Evolutionary conservation across 2,888 invertebrate genomes (phyloP), one percentile per base, ranked within the genome.

Genomic region (Cheilosia pagana): DNA sequence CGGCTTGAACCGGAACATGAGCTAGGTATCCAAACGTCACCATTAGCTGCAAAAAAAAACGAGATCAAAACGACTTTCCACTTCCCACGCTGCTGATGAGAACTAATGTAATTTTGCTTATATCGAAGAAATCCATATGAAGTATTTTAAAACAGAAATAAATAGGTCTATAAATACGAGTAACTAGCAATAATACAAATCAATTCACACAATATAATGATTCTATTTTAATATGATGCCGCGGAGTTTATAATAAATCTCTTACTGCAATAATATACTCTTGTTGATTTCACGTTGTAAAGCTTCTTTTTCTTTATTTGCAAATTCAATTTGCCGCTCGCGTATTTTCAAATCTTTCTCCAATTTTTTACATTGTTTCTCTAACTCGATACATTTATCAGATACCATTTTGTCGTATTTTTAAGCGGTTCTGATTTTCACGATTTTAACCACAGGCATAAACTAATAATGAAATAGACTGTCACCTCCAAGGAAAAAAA

Each of bases 241-340:
- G 0, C 19, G n/a, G 1, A 3, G 7, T 43, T 21, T 19, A 19
- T 19, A 28, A 14, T 10, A 63, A 57, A 57, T 10, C n/a, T 3
- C 72, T 63, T 81, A 90, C 90, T 90, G 95, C 57, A 97, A 95
- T 57, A 97, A 93, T 65, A 97, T 94, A 60, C 95, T 95, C 92
- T 97, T 97, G 87, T 96, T 96, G 86, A 96, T 95, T 89, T 98
- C 98, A 63, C 95, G 93, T 89, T 97, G 96, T 57, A 96, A 90
- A 87, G 95, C 95, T 87, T 98, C 97, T 88, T 96, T 97, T 89
- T 98, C 97, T 87, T 95, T 94, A 55, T 94, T 92, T 21, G 95
- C 90, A 83, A 94, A 89, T 21, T 93, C 92, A 78, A 94, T 92
- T 70, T 94, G 93, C 81, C 94, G 95, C 86, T 95, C 95, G 0